Conservation (phyloP, 2,797 vertebrate genomes). For the Mionectes olivaceus region DNA sequence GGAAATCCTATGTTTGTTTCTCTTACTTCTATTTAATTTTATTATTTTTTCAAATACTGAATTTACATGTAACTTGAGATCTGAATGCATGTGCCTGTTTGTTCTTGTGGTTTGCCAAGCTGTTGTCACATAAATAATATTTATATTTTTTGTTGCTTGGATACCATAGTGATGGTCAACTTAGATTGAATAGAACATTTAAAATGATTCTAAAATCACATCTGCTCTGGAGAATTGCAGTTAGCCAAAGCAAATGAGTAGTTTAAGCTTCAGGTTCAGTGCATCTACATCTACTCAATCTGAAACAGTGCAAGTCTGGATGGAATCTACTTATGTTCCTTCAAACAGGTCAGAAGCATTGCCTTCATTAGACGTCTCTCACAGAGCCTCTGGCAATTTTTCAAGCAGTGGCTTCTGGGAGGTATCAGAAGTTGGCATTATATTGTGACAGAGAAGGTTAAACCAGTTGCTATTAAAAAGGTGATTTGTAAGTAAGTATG, state of each 20-base stretch:
- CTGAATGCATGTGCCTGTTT: neutral
- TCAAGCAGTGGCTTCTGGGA: neutral
- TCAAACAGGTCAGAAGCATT: neutral
- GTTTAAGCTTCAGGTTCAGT: neutral
- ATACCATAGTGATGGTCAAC: neutral
- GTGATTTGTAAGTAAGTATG: neutral
- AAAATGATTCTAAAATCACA: neutral
- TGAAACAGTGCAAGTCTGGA: neutral
- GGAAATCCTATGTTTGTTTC: neutral
- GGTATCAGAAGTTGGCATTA: neutral
- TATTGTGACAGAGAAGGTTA: neutral
- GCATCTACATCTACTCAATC: neutral
- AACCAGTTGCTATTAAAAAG: neutral
- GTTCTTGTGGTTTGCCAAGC: neutral
- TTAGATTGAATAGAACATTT: neutral
- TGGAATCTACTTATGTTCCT: neutral
- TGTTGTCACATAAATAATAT: neutral
- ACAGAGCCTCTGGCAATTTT: neutral
- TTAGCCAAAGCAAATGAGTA: neutral
- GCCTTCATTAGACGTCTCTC: neutral
- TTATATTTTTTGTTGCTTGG: neutral
- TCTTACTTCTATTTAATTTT: neutral
- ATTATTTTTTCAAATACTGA: neutral
- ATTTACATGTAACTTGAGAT: neutral
- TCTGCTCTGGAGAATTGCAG: neutral